Evolutionary conservation across 1,140 invertebrate species (phyloP).

Genomic region (Leptopilina clavipes): DNA sequence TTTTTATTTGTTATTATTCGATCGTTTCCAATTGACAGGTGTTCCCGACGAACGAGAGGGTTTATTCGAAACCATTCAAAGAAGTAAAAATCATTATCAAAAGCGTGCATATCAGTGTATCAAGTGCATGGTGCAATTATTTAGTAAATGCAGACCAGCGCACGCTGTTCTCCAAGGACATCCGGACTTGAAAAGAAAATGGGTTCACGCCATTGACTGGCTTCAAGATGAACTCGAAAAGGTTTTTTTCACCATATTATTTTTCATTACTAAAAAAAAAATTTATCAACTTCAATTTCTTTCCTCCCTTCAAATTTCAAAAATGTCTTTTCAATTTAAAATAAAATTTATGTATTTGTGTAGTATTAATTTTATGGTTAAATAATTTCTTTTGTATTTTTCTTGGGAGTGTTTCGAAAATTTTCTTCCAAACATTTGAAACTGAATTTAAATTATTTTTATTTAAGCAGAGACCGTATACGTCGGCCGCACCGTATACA

Average conservation of each 20-base stretch:
- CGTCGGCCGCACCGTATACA: constrained; percentile 77
- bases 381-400: too few species aligned
- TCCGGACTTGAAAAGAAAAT: constrained; percentile 88
- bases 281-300: too few species aligned
- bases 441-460: constrained; percentile 40
- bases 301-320: too few species aligned
- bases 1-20: too few species aligned
- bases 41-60: constrained; percentile 94
- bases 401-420: too few species aligned
- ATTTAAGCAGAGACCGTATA: constrained; percentile 76
- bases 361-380: too few species aligned
- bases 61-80: constrained; percentile 92
- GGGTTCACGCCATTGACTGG: constrained; percentile 93
- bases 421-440: not conserved
- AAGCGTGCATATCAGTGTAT: constrained; percentile 98
- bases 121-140: constrained; percentile 94
- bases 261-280: too few species aligned
- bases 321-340: too few species aligned
- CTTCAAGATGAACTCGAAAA: constrained; percentile 95
- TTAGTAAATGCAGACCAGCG: constrained; percentile 87
- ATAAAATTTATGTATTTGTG: too few species aligned
- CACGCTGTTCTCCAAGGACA: constrained; percentile 85
- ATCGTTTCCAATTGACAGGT: constrained; percentile 70
- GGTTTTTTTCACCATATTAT: constrained; percentile 66
- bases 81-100: constrained; percentile 95